Conservation (phyloP, 2,113 vertebrate species). For the Sciurus niger region DNA sequence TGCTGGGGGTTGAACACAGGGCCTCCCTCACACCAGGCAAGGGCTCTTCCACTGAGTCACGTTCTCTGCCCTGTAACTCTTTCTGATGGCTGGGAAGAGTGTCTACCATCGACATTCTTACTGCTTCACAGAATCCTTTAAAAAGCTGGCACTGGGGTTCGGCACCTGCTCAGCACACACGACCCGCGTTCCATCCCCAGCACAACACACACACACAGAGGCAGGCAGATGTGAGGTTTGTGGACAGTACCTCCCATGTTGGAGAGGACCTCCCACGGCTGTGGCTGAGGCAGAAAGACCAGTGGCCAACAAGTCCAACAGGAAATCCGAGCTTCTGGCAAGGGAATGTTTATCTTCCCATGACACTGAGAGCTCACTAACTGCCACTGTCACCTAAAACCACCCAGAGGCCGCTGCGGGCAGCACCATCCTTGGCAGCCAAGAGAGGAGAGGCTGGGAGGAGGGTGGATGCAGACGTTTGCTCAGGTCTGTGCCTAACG, state of each 20-base stretch:
- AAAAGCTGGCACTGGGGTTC: neutral
- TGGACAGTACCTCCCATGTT: neutral
- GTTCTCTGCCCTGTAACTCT: neutral
- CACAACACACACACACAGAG: neutral
- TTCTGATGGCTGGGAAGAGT: neutral
- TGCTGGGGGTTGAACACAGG: neutral
- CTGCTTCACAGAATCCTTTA: neutral
- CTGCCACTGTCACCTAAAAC: neutral
- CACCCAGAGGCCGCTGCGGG: neutral
- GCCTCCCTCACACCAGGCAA: neutral
- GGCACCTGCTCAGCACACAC: neutral
- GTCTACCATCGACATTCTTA: neutral
- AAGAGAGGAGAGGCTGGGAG: neutral
- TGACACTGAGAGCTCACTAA: neutral
- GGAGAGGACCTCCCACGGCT: neutral
- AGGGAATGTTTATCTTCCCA: neutral
- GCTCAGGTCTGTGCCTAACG: neutral
- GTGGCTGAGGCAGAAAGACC: neutral
- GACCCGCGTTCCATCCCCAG: neutral
- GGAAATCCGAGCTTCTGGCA: neutral
- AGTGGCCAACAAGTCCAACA: neutral
- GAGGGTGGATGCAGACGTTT: neutral
- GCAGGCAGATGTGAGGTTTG: too few species aligned
- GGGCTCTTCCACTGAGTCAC: neutral
- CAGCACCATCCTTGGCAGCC: accelerated